Conservation (phyloP, 2,113 vertebrate species). For the Colius striatus region DNA sequence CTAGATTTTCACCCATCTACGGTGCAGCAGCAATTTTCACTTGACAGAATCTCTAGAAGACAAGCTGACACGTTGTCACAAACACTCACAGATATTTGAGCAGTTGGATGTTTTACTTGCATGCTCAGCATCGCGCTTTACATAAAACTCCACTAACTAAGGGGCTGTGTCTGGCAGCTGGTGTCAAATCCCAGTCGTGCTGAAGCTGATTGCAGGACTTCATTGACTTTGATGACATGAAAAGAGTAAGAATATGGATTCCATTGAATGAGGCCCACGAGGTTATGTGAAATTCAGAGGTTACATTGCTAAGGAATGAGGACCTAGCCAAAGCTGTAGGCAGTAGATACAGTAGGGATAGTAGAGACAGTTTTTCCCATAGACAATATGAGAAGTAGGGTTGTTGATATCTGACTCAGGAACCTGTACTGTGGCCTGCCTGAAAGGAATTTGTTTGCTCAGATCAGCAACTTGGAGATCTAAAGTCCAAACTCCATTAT, state of each 20-base stretch:
- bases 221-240: neutral
- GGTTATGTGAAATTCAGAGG: neutral
- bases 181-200: neutral
- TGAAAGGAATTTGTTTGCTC: neutral
- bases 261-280: neutral
- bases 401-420: neutral
- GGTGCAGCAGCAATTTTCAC: neutral
- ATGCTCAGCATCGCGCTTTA: neutral
- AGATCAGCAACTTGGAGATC: neutral
- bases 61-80: slow-evolving; percentile 6
- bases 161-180: neutral
- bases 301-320: too few relatives aligned
- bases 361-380: accelerated
- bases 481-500: neutral
- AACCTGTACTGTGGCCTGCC: neutral
- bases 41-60: neutral
- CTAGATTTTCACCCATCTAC: neutral
- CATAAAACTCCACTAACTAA: neutral
- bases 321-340: neutral
- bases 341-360: neutral
- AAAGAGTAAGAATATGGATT: neutral
- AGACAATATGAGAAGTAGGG: neutral
- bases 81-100: slow-evolving; percentile 13
- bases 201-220: neutral
- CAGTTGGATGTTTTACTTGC: neutral